Evolutionary conservation across 2,113 vertebrate species (phyloP).

Genomic region (Maccullochella peelii): DNA sequence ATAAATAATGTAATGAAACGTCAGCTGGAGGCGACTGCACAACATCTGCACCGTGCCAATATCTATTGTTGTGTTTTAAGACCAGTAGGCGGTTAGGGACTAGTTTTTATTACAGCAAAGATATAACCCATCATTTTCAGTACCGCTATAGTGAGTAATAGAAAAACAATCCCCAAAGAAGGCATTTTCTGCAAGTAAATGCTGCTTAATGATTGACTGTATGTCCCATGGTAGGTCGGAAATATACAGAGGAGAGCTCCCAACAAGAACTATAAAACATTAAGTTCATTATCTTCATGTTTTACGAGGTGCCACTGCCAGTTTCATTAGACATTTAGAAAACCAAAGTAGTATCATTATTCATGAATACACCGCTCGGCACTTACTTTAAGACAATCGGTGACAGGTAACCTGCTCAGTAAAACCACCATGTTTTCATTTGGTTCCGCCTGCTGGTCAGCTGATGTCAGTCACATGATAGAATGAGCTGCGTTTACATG

Average conservation of each 20-base stretch:
- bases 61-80: too few species aligned
- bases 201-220: not conserved
- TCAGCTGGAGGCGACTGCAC: too few species aligned
- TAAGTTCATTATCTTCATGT: too few species aligned
- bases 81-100: too few species aligned
- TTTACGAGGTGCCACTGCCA: not conserved
- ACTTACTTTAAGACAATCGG: conserved; percentile 79
- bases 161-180: not conserved
- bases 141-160: not conserved
- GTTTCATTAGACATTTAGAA: not conserved
- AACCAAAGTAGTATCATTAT: not conserved
- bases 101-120: not conserved
- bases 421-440: conserved; percentile 64
- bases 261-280: not conserved
- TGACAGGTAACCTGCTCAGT: conserved; percentile 66
- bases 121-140: not conserved
- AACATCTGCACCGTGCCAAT: too few species aligned
- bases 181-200: not conserved
- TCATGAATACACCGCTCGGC: not conserved
- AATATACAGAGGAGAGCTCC: not conserved
- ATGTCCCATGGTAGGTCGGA: not conserved
- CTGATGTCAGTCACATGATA: conserved; percentile 66
- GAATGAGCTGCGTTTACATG: not conserved
- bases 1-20: too few species aligned
- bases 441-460: conserved; percentile 49